Evolutionary conservation across 1,140 invertebrate genomes (phyloP).

Genomic region (Zaprionus ornatus): DNA sequence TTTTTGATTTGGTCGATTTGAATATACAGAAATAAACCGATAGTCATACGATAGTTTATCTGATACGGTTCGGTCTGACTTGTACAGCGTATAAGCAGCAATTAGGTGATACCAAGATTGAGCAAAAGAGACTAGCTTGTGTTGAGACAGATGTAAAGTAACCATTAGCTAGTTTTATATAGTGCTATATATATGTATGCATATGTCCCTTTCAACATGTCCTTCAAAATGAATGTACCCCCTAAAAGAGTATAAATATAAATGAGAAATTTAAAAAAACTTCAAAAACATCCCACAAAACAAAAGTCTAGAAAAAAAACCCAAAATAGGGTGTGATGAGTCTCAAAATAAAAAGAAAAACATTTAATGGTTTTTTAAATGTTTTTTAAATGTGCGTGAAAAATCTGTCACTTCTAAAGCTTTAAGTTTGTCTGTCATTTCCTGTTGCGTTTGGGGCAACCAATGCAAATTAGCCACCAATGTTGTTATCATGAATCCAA

Average conservation of each 20-base stretch:
- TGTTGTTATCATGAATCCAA: constrained; percentile 69
- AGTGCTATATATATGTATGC: too few relatives aligned
- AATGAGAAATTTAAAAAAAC: background rate
- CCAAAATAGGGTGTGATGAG: constrained; percentile 63
- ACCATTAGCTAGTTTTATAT: too few relatives aligned
- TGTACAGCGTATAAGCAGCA: too few relatives aligned
- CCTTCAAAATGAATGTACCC: background rate
- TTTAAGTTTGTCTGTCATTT: constrained; percentile 50
- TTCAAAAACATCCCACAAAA: background rate
- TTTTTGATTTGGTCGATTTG: too few relatives aligned
- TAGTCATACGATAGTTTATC: too few relatives aligned
- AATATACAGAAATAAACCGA: too few relatives aligned
- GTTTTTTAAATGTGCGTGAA: constrained; percentile 83
- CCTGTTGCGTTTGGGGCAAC: constrained; percentile 7
- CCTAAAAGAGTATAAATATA: background rate
- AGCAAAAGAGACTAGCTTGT: too few relatives aligned
- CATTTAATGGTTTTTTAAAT: constrained; percentile 83
- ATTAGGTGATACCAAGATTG: too few relatives aligned
- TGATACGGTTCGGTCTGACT: too few relatives aligned
- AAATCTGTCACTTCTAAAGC: constrained; percentile 65
- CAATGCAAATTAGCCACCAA: constrained; percentile 73
- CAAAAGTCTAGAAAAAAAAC: background rate
- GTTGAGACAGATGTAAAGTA: too few relatives aligned
- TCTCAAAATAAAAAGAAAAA: constrained; percentile 48
- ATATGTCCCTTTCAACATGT: background rate